Conservation (phyloP, 2,888 invertebrate genomes). For the Drosophila aldrichi region DNA sequence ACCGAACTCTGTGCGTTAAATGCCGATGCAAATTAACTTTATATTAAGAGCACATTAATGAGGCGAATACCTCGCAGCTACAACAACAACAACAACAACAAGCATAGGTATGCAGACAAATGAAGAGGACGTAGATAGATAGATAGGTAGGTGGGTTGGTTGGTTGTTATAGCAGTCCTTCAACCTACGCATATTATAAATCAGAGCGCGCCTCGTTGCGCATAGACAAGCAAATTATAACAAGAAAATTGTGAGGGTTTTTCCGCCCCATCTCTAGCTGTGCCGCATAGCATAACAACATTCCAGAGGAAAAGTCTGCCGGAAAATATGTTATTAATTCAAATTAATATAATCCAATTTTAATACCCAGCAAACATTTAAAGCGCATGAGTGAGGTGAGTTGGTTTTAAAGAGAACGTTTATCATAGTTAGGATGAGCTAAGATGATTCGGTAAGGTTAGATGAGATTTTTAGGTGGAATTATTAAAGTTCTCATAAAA, state of each 20-base stretch:
- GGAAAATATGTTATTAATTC: slow-evolving; percentile 84
- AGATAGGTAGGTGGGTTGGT: neutral
- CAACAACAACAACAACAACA: slow-evolving; percentile 8
- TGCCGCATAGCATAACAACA: slow-evolving; percentile 40
- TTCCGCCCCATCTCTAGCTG: slow-evolving; percentile 7
- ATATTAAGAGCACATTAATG: slow-evolving; percentile 77
- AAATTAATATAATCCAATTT: slow-evolving; percentile 83
- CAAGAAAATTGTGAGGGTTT: slow-evolving; percentile 35
- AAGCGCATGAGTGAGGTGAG: neutral
- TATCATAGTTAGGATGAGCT: too few species aligned
- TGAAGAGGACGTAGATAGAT: slow-evolving; percentile 2
- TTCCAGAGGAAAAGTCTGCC: slow-evolving; percentile 58
- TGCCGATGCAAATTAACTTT: slow-evolving; percentile 67
- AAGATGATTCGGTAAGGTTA: too few species aligned
- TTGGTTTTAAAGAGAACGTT: neutral
- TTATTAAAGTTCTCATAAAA: too few species aligned
- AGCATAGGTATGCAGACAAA: slow-evolving; percentile 9
- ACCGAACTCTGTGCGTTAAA: slow-evolving; percentile 29
- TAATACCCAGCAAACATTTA: slow-evolving; percentile 13
- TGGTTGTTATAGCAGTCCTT: slow-evolving; percentile 10
- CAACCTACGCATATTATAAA: slow-evolving; percentile 40
- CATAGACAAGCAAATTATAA: slow-evolving; percentile 45
- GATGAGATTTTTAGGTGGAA: too few species aligned
- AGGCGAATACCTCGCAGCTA: slow-evolving; percentile 47
- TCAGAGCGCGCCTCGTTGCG: slow-evolving; percentile 34